These are phyloP conservation scores for Macrostomum cliftonense DNA, from an alignment of 2,888 invertebrate species.

Conservation along the genomic window DNA sequence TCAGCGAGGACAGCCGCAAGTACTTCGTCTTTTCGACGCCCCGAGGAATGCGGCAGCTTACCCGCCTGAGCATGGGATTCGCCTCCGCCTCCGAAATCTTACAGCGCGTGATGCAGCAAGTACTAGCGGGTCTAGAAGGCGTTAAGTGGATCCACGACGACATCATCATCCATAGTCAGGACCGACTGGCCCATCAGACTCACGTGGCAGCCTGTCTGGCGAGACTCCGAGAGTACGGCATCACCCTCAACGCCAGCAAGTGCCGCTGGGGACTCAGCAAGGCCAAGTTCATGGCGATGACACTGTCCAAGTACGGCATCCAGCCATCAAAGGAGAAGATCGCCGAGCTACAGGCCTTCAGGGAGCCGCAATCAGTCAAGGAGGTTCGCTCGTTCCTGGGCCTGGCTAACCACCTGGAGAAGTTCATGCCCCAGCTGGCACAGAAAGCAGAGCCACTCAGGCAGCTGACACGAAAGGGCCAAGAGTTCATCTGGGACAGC, in stretches of 20 bases:
- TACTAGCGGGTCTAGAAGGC: neutral
- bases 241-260: neutral
- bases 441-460: slow-evolving; percentile 1
- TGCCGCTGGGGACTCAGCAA: slow-evolving; percentile 3
- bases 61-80: slow-evolving; percentile 11
- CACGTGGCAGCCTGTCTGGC: neutral
- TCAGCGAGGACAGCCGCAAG: slow-evolving; percentile 2
- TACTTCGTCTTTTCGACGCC: neutral
- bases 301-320: slow-evolving; percentile 9
- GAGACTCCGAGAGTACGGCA: slow-evolving; percentile 1
- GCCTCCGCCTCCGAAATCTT: slow-evolving; percentile 11
- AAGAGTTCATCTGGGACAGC: neutral
- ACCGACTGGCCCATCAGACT: neutral
- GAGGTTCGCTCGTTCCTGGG: slow-evolving; percentile 14
- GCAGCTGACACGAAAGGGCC: neutral
- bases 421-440: slow-evolving; percentile 12
- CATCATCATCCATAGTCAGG: neutral
- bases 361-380: slow-evolving; percentile 6
- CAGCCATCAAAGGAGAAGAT: slow-evolving; percentile 10
- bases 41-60: slow-evolving; percentile 6
- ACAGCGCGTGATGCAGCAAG: neutral
- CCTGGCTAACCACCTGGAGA: slow-evolving; percentile 10
- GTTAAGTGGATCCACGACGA: neutral
- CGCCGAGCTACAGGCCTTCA: slow-evolving; percentile 9
- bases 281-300: slow-evolving; percentile 12